These are phyloP conservation scores for Oncorhynchus nerka DNA, from an alignment of 2,113 vertebrate species.

Conservation along the genomic window DNA sequence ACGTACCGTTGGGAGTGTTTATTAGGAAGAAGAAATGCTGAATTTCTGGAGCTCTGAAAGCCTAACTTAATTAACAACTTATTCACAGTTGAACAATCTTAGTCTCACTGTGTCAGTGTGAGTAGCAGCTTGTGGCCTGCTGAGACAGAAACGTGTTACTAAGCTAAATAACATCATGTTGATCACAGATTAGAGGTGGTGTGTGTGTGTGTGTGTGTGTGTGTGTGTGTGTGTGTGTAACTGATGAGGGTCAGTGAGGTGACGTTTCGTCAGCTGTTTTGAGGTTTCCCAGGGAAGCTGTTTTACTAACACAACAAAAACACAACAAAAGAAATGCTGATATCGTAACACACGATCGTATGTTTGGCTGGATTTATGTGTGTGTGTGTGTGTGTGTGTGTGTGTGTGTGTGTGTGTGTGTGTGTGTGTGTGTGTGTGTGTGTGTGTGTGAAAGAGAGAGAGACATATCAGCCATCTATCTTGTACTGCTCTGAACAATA, in stretches of 20 bases:
- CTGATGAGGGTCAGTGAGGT: constrained; percentile 53
- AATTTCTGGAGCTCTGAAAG: background rate
- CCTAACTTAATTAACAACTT: constrained; percentile 9
- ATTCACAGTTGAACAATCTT: constrained; percentile 44
- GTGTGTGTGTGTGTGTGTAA: constrained; percentile 7
- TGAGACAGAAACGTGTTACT: constrained; percentile 40
- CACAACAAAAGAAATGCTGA: constrained; percentile 51
- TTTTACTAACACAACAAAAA: constrained; percentile 59
- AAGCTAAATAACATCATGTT: constrained; percentile 52
- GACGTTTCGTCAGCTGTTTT: constrained; percentile 70
- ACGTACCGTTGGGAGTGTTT: no score
- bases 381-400: no score
- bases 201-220: constrained; percentile 4
- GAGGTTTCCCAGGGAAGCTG: constrained; percentile 67
- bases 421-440: no score
- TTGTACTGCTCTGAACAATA: constrained; percentile 27
- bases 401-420: no score
- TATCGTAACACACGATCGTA: constrained; percentile 25
- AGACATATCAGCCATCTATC: constrained; percentile 39
- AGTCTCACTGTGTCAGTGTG: background rate
- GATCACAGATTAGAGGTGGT: constrained; percentile 31
- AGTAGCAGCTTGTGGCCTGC: constrained; percentile 45
- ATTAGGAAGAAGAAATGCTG: no score
- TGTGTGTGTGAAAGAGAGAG: no score
- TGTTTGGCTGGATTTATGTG: constrained; percentile 60